Evolutionary conservation across 2,888 invertebrate genomes (phyloP), one percentile per base, ranked within the genome.

Genomic region (Archips xylosteana): DNA sequence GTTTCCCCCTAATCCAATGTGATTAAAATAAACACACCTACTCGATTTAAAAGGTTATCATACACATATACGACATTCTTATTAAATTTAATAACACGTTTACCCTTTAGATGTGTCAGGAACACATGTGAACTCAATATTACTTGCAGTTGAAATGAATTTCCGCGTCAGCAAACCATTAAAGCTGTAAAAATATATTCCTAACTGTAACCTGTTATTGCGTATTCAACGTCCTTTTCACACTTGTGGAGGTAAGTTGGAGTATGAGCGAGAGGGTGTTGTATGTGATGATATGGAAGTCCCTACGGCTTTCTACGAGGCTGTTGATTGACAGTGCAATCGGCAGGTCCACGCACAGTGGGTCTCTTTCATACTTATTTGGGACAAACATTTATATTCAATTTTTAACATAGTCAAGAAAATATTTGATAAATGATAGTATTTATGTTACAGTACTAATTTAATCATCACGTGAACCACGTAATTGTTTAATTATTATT

Each of bases 241-340:
- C 62, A 59, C 75, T 61, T 62, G 68, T 75, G 59, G 15, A 64
- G 0, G 81, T 75, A 73, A 81, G 78, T 85, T 82, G 10, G 70
- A 62, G 69, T 68, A 66, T 74, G 62, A 76, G 67, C 70, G 74
- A 82, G 75, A 76, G 75, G 77, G 79, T 79, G 74, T 23, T 77
- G 76, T 78, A 82, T 82, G 85, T 85, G 85, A 84, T 76, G 75
- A 85, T 81, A 81, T 78, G 82, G 78, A 83, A 87, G 84, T 83
- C 86, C 85, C 86, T 77, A 83, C 80, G 86, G 85, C 83, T 85
- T 87, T 60, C 81, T 78, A 78, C 78, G 82, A 84, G 77, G 81
- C 79, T 83, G 82, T 71, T 90, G 90, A 91, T 90, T 91, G 91
- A 91, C 90, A 90, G 87, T 82, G 86, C 88, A 90, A 90, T 91